Evolutionary conservation across 1,140 invertebrate genomes (phyloP), one percentile per base, ranked within the genome.

Genomic region (Cardiocondyla obscurior): DNA sequence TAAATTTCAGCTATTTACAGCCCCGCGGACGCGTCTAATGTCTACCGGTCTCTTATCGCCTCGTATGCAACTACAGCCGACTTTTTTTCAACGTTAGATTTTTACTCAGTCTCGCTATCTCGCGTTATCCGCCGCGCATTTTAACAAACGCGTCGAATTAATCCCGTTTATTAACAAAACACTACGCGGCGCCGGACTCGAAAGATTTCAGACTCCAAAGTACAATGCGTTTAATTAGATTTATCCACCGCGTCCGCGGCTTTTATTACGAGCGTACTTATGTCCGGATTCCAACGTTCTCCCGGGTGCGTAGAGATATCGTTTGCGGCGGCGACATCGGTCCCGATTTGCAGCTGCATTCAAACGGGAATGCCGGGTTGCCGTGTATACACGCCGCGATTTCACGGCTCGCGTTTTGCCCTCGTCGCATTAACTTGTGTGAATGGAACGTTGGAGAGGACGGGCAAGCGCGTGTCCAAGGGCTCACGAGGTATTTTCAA

Each of bases 401-500:
- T 86, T 83, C 70, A 82, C 81, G 83, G 60, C 42, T 76, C 62
- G 62, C 70, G 46, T 70, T 60, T 39, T 42, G 49, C 62, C 73
- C 64, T 79, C 22, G 46, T 72, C 39, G 25, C 22, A 69, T 69
- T 42, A 79, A 69, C 44, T 36, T 49, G 42, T 51, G 72, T 49
- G 39, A 74, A 83, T 86, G 58, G 81, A 87, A 86, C 53, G 39
- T 36, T 14, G 10, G 77, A 65, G 55, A 58, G 33, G 53, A 10
- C 49, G 10, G 14, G 28, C 42, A 62, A 84, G 72, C 53, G 77
- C 58, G 67, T 30, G 65, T 83, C 79, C 74, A 83, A 65, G 81
- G 79, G 76, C 83, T 88, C 83, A 84, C 86, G 82, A 88, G 90
- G 90, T 91, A 92, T 91, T 91, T 92, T 92, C 91, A 92, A 92